Evolutionary conservation across 2,797 vertebrate species (phyloP).

Genomic region (Ataeniobius toweri): DNA sequence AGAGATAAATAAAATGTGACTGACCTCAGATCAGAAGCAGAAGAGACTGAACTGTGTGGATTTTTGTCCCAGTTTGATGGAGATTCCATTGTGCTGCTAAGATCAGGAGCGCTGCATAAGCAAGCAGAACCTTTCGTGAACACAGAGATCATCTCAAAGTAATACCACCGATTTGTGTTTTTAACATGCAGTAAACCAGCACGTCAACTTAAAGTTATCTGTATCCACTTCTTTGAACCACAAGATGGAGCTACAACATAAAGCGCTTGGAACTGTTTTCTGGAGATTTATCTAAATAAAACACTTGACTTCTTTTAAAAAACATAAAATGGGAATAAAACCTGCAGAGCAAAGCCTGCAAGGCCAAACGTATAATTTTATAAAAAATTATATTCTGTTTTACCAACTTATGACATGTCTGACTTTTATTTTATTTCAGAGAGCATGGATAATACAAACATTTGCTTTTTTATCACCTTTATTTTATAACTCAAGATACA

Average conservation of each 20-base stretch:
- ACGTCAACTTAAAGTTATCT: neutral
- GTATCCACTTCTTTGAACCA: constrained; percentile 16
- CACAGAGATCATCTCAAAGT: neutral
- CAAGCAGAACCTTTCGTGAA: neutral
- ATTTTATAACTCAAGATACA: neutral
- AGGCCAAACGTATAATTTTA: neutral
- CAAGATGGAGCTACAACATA: constrained; percentile 37
- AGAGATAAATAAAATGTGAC: neutral
- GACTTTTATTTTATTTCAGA: neutral
- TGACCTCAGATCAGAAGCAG: constrained; percentile 55
- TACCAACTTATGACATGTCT: neutral
- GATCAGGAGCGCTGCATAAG: constrained; percentile 30
- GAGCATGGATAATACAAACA: neutral
- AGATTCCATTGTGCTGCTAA: constrained; percentile 16
- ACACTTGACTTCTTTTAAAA: neutral
- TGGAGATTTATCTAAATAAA: neutral
- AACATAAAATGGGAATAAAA: neutral
- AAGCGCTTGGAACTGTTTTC: neutral
- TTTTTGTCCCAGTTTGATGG: constrained; percentile 15
- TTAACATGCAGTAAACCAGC: neutral
- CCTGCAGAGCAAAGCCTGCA: neutral
- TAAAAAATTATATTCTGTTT: neutral
- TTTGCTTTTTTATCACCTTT: neutral
- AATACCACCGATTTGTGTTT: neutral
- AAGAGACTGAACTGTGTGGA: neutral